Base-by-base conservation (phyloP, 2,888 invertebrate genomes). In the Drosophila atripex region DNA sequence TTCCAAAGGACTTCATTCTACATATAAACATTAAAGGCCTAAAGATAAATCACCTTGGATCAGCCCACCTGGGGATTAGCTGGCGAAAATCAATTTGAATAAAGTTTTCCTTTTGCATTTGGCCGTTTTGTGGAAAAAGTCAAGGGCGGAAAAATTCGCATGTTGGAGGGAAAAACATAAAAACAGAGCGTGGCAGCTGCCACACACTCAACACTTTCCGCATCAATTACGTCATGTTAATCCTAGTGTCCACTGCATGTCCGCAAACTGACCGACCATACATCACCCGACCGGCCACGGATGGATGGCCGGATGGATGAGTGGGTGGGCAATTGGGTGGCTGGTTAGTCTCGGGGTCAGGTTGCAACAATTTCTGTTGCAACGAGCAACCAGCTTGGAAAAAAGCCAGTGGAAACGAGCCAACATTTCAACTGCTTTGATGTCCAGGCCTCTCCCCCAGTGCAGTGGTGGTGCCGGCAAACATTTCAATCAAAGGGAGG, bases 261-360 rank as follows among this genome's bases (percentile, higher is more conserved):
- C 89, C 89, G 90, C 89, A 90, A 90, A 80, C 86, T 88, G 87
- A 89, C 89, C 89, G 87, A 89, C 89, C 89, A 89, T 89, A 90
- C 89, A 88, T 89, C 90, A 90, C 86, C 73, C 57, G 60, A 76
- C 72, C 43, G 14, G 41, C 28, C 30, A 52, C 38, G 18, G 12
- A 43, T 16, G 32, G 35, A 35, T 35, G 35, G 35, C n/a, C 14
- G 32, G 12, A 32, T 54, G 55, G 43, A 39, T 30, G 16, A 11
- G 3, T 49, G 63, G 21, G 14, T 59, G 64, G 49, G n/a, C 12
- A 1, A 35, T n/a, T 14, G 35, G 16, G 28, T 25, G 45, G 66
- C 16, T 41, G 35, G 35, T 45, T 41, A n/a, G 52, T 45, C 59
- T 41, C 52, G 11, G 39, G 18, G 3, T 28, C 41, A 18, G 46